These are phyloP conservation scores for Pholis gunnellus DNA, from an alignment of 2,113 vertebrate genomes.

Conservation along the genomic window DNA sequence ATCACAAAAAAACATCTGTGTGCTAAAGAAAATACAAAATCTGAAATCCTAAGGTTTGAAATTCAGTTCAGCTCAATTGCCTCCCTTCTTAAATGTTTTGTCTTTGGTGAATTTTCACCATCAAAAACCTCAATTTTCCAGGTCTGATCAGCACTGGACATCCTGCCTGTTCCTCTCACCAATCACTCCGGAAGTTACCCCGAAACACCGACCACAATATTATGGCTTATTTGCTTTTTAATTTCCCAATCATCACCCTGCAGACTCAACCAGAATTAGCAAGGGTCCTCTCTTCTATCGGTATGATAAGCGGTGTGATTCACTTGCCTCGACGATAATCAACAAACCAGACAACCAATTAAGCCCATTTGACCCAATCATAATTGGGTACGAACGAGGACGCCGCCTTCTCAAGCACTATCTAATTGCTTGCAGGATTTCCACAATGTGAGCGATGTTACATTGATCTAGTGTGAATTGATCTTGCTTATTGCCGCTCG, in stretches of 20 bases:
- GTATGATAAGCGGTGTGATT: slow-evolving; percentile 36
- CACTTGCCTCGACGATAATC: slow-evolving; percentile 50
- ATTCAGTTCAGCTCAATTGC: background rate
- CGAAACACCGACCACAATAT: slow-evolving; percentile 8
- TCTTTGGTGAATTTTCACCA: slow-evolving; percentile 4
- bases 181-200: slow-evolving; percentile 31
- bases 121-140: slow-evolving; percentile 1
- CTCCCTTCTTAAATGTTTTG: background rate
- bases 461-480: slow-evolving; percentile 47
- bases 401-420: background rate
- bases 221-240: slow-evolving; percentile 44
- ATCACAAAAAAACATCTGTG: background rate
- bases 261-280: slow-evolving; percentile 37
- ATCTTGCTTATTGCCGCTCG: slow-evolving; percentile 36
- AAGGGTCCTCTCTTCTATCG: slow-evolving; percentile 28
- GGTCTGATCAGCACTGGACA: slow-evolving; percentile 33
- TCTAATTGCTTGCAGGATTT: slow-evolving; percentile 50
- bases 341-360: slow-evolving; percentile 59
- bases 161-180: slow-evolving; percentile 12
- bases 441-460: slow-evolving; percentile 2
- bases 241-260: slow-evolving; percentile 45
- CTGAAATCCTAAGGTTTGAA: background rate
- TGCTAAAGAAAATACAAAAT: no score
- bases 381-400: slow-evolving; percentile 54
- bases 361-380: slow-evolving; percentile 54